phyloP scores from a whole-genome alignment of 2,797 vertebrate genomes.

The Myripristis murdjan region DNA sequence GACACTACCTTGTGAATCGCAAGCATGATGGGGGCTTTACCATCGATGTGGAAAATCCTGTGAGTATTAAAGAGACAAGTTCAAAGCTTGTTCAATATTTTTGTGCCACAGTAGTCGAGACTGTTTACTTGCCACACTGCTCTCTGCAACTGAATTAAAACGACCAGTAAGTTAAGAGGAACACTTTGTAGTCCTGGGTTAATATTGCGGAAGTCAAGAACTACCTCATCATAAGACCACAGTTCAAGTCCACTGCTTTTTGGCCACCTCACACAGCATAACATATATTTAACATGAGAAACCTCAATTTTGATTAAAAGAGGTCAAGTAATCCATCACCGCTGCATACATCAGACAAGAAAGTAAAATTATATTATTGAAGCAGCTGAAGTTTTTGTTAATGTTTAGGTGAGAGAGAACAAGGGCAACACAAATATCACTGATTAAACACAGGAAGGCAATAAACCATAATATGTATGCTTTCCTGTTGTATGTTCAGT shows the following conservation, averaged over 20 bases:
- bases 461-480: not conserved
- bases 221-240: too few relatives aligned
- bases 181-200: not conserved
- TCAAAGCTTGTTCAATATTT: not conserved
- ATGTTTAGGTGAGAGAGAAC: not conserved
- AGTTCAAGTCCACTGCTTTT: not conserved
- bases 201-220: not conserved
- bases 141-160: not conserved
- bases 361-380: not conserved
- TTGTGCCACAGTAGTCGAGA: not conserved
- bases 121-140: not conserved
- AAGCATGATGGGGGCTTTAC: slow-evolving; percentile 68
- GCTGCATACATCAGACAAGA: not conserved
- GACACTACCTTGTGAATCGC: slow-evolving; percentile 86
- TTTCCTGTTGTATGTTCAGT: not conserved
- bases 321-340: not conserved
- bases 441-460: not conserved
- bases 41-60: slow-evolving; percentile 86
- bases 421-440: not conserved
- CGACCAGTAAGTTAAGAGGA: not conserved
- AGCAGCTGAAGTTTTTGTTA: not conserved
- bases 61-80: slow-evolving; percentile 72
- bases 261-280: not conserved
- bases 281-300: too few relatives aligned
- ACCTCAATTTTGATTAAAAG: not conserved